These are phyloP conservation scores for Platichthys flesus DNA, from an alignment of 2,113 vertebrate species.

Conservation along the genomic window DNA sequence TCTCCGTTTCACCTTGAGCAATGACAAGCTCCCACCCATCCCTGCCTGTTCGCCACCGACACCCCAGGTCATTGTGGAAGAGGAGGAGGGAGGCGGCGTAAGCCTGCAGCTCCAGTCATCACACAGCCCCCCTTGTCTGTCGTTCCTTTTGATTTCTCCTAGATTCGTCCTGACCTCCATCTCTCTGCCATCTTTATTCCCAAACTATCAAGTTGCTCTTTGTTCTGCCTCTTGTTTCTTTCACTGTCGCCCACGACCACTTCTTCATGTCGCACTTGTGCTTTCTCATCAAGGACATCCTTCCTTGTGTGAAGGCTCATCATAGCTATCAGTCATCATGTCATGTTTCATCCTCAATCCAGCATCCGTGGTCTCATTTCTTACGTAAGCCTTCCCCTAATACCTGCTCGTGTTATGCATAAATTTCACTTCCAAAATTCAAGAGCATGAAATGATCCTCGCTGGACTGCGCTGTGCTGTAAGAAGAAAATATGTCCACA, in stretches of 20 bases:
- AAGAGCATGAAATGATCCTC: constrained; percentile 4
- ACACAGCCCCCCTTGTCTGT: constrained; percentile 27
- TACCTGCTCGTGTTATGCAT: neutral
- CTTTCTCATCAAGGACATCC: constrained; percentile 10
- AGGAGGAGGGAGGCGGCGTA: constrained; percentile 20
- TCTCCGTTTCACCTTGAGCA: constrained; percentile 63
- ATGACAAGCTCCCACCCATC: constrained; percentile 23
- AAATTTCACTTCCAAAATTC: neutral
- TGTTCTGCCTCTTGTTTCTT: constrained; percentile 31
- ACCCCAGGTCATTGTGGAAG: constrained; percentile 35
- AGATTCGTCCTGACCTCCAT: constrained; percentile 45
- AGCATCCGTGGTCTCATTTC: constrained; percentile 8
- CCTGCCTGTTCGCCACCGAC: neutral
- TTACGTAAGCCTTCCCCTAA: constrained; percentile 11
- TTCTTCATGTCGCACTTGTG: constrained; percentile 16
- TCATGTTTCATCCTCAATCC: constrained; percentile 12
- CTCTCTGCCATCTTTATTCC: constrained; percentile 28
- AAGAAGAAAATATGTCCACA: neutral
- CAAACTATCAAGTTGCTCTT: constrained; percentile 32
- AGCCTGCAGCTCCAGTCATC: constrained; percentile 45
- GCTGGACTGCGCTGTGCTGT: neutral
- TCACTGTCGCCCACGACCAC: neutral
- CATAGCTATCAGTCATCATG: neutral
- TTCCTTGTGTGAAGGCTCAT: constrained; percentile 23
- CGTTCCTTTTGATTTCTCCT: constrained; percentile 56